Evolutionary conservation across 2,113 vertebrate species (phyloP), one percentile per base, ranked within the genome.

Genomic region (Hyla sarda): DNA sequence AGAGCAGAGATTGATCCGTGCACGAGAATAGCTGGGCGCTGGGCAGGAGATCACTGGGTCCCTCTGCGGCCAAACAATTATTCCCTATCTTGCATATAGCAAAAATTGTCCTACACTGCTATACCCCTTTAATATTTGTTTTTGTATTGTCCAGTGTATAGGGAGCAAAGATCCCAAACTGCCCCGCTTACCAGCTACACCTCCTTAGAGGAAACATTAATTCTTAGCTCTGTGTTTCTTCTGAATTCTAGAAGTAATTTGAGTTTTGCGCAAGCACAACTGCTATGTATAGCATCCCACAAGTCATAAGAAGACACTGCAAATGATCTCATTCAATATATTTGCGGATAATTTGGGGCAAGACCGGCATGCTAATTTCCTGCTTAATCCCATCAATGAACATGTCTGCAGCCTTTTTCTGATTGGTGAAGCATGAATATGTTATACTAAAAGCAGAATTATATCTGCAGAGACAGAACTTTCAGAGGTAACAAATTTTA

Each of bases 401-500:
- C 56, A 82, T 74, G 85, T 47, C 77, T 82, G 71, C 78, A 28
- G 78, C 56, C 71, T 74, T 86, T 76, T 74, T 82, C 52, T 82
- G 85, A 81, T 74, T 87, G 85, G 41, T 87, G 85, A 58, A 87
- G 85, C 79, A 80, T 87, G 78, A 82, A 81, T 82, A 82, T 87
- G 85, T 81, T 87, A 58, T 82, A 87, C 78, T 82, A 81, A 86
- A 86, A 79, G 67, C 77, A 87, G 85, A 81, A 87, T 87, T 72
- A 82, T 87, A 87, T 82, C 77, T 81, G 69, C 85, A 82, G 85
- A 80, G 54, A 87, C 71, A 87, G 85, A 87, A 87, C 72, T 87
- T 87, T 87, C 85, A 87, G 77, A 87, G 76, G 52, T 82, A 87
- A 87, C 85, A 87, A 73, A 87, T 87, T 87, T 87, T 87, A 74